Evolutionary conservation across 2,797 vertebrate genomes (phyloP).

Genomic region (Nyctibius grandis): DNA sequence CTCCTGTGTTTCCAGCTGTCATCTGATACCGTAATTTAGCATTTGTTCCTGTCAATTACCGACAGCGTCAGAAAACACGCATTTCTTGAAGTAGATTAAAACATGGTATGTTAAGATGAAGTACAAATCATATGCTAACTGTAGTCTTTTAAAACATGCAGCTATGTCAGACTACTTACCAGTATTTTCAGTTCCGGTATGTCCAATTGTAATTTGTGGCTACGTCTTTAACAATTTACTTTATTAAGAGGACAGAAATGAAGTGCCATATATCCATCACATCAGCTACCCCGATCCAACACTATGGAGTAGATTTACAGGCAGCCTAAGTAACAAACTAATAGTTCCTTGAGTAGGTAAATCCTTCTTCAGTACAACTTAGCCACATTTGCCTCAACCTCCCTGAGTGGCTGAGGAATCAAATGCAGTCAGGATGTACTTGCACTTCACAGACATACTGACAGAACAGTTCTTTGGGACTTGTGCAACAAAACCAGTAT

Average conservation of each 20-base stretch:
- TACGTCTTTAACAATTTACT: neutral
- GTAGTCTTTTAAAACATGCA: neutral
- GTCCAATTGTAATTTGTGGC: neutral
- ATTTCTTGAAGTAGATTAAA: neutral
- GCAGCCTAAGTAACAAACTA: neutral
- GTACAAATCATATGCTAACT: neutral
- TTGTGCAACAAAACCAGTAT: neutral
- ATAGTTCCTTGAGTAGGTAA: neutral
- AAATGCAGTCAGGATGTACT: neutral
- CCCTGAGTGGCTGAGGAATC: neutral
- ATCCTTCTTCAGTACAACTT: neutral
- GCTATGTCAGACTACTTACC: neutral
- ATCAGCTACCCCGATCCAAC: neutral
- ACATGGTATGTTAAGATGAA: neutral
- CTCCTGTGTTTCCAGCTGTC: conserved; percentile 84
- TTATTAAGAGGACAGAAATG: neutral
- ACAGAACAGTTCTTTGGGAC: neutral
- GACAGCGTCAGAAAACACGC: neutral
- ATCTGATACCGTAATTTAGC: conserved; percentile 91
- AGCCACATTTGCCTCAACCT: neutral
- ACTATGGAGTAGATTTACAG: neutral
- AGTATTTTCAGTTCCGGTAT: neutral
- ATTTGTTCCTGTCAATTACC: conserved; percentile 79
- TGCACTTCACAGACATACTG: neutral
- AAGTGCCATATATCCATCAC: neutral